A percentile compares a stretch with the other conserved stretches of the same genome.
These are phyloP conservation scores for Lamellibrachia luymesi DNA, from an alignment of 1,140 invertebrate genomes.

Conservation along the genomic window DNA sequence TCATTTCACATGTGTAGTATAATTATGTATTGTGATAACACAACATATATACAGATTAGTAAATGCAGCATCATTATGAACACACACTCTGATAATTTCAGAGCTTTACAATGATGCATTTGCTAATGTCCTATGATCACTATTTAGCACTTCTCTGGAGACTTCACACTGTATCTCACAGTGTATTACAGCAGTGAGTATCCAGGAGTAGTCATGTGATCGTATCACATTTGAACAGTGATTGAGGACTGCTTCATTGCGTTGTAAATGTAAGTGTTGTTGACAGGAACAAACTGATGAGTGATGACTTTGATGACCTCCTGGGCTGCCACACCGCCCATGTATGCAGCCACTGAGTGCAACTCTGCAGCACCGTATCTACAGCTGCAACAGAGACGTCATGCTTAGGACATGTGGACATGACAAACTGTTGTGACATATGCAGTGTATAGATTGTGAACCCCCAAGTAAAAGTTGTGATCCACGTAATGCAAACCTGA, in stretches of 20 bases:
- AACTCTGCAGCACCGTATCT: conserved; percentile 89
- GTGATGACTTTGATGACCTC: conserved; percentile 98
- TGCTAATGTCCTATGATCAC: neutral
- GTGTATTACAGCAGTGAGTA: neutral
- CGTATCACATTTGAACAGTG: conserved; percentile 60
- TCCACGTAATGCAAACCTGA: too few species aligned
- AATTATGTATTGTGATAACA: neutral
- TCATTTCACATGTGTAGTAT: neutral
- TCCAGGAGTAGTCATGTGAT: neutral
- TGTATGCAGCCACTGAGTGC: conserved; percentile 91
- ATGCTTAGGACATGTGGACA: too few species aligned
- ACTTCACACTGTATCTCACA: neutral
- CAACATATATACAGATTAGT: neutral
- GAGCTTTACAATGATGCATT: neutral
- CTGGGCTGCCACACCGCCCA: conserved; percentile 90
- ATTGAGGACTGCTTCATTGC: conserved; percentile 83
- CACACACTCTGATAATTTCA: neutral
- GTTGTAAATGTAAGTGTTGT: conserved; percentile 96
- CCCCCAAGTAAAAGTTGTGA: too few species aligned
- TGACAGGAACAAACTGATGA: conserved; percentile 90
- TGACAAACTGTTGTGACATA: too few species aligned
- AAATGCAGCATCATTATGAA: neutral
- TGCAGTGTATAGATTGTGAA: too few species aligned
- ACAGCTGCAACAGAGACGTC: conserved; percentile 41
- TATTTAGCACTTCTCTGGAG: neutral